Conservation (phyloP, 1,140 invertebrate species). For the Halictus rubicundus region DNA sequence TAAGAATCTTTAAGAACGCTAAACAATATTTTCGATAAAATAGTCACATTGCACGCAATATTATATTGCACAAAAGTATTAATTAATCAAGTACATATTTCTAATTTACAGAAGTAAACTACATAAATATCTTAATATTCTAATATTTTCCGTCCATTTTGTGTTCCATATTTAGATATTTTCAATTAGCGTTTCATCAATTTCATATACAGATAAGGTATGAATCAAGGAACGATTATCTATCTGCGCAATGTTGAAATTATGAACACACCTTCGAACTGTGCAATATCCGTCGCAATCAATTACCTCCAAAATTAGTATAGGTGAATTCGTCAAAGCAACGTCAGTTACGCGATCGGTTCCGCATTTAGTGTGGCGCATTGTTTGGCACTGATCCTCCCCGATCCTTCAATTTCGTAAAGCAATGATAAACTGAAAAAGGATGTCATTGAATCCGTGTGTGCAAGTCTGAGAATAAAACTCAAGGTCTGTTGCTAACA, state of each 20-base stretch:
- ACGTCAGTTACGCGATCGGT: background rate
- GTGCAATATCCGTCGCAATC: too few relatives aligned
- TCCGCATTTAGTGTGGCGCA: background rate
- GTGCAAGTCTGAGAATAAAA: too few relatives aligned
- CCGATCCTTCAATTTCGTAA: background rate
- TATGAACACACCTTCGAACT: background rate
- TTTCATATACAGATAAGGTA: background rate
- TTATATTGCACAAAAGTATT: too few relatives aligned
- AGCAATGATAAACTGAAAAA: background rate
- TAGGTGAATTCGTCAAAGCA: background rate
- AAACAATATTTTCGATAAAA: too few relatives aligned
- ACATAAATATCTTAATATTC: too few relatives aligned
- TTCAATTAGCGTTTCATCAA: background rate
- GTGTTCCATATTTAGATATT: background rate
- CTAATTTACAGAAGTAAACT: too few relatives aligned
- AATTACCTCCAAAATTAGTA: too few relatives aligned
- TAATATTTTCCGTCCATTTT: background rate
- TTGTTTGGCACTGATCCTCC: constrained; percentile 10
- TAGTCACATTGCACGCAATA: too few relatives aligned
- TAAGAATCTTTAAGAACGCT: too few relatives aligned
- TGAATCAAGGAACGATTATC: background rate
- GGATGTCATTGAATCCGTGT: background rate
- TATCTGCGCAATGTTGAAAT: background rate
- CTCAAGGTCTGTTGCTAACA: too few relatives aligned
- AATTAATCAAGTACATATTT: background rate